Conservation (phyloP, 2,888 invertebrate species). For the Argyresthia albistria region DNA sequence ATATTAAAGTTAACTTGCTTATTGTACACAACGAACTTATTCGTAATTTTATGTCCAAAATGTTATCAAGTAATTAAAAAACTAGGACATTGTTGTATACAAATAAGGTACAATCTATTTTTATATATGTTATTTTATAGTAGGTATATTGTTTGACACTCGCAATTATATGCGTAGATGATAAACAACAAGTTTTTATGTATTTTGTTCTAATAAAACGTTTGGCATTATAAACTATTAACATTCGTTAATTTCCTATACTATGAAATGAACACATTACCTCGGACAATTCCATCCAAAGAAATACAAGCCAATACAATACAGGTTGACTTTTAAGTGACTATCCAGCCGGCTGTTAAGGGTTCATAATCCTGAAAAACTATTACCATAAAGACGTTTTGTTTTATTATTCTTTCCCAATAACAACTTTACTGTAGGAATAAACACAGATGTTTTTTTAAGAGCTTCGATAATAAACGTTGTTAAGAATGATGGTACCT, state of each 20-base stretch:
- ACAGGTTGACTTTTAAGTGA: too few species aligned
- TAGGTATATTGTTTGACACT: neutral
- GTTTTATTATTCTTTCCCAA: too few species aligned
- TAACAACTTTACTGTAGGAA: too few species aligned
- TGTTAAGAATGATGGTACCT: too few species aligned
- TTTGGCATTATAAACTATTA: neutral
- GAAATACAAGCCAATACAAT: slow-evolving; percentile 29
- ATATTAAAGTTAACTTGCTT: slow-evolving; percentile 35
- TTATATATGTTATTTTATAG: neutral
- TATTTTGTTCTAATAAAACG: neutral
- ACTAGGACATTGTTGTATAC: neutral
- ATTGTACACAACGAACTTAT: slow-evolving; percentile 27
- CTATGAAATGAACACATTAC: slow-evolving; percentile 58
- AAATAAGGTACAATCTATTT: neutral
- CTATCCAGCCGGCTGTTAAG: too few species aligned
- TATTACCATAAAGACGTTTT: too few species aligned
- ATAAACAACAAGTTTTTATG: too few species aligned
- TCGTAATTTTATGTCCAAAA: too few species aligned
- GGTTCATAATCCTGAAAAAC: too few species aligned
- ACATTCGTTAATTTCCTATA: slow-evolving; percentile 18
- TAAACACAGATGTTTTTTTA: neutral
- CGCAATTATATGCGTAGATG: neutral
- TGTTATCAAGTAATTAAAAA: slow-evolving; percentile 13
- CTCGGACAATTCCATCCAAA: slow-evolving; percentile 42
- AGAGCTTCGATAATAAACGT: neutral